phyloP scores from a whole-genome alignment of 2,797 vertebrate species.

The Spatula versicolor region DNA sequence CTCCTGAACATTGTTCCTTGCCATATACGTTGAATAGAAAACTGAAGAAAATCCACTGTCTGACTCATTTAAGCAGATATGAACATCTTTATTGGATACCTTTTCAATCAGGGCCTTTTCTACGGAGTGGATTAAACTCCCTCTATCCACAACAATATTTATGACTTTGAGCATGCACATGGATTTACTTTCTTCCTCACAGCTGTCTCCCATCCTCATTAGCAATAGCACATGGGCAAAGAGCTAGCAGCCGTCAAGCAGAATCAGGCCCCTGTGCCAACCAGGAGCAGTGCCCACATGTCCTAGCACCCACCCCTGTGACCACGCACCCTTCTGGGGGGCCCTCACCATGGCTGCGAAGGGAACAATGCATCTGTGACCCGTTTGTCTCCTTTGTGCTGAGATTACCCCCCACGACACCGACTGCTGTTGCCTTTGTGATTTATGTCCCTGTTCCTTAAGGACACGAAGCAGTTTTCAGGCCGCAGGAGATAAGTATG shows the following conservation, averaged over 20 bases:
- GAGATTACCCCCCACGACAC: background rate
- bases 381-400: background rate
- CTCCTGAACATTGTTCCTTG: background rate
- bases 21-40: background rate
- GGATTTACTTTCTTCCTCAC: background rate
- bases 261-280: background rate
- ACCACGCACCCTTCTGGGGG: background rate
- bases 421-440: background rate
- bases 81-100: background rate
- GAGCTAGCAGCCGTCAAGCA: background rate
- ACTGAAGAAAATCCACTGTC: background rate
- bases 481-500: background rate
- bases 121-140: constrained; percentile 6
- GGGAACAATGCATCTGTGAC: background rate
- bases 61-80: background rate
- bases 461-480: background rate
- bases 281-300: background rate
- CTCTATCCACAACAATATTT: background rate
- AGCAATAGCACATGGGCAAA: background rate
- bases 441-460: constrained; percentile 1
- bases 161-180: background rate
- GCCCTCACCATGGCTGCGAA: background rate
- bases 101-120: constrained; percentile 15
- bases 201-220: background rate
- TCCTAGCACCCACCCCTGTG: background rate